Conservation (phyloP, 2,888 invertebrate species). For the Bombyx huttoni region DNA sequence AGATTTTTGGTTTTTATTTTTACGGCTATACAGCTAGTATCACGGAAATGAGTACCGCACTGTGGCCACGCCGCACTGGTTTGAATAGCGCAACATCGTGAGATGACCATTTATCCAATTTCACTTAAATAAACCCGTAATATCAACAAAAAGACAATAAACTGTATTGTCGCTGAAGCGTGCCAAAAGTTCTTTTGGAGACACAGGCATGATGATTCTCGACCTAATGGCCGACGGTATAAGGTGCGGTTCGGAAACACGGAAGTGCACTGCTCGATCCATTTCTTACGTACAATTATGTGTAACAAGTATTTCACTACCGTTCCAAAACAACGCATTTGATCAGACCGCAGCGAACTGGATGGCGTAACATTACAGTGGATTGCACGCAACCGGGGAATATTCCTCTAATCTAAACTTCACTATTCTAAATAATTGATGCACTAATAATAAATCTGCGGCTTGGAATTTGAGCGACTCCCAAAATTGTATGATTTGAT, state of each 20-base stretch:
- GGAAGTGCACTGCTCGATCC: constrained; percentile 17
- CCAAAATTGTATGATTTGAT: no score
- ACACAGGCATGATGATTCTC: constrained; percentile 19
- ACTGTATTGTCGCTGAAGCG: constrained; percentile 35
- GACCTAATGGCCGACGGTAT: constrained; percentile 23
- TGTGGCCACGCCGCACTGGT: constrained; percentile 36
- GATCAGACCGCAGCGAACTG: constrained; percentile 26
- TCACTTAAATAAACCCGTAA: constrained; percentile 69
- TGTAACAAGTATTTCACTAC: constrained; percentile 51
- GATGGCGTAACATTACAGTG: constrained; percentile 40
- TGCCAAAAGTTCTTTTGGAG: constrained; percentile 25
- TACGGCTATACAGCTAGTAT: constrained; percentile 28
- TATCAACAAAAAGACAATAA: constrained; percentile 62
- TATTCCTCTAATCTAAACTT: no score
- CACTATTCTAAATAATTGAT: no score
- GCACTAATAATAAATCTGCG: no score
- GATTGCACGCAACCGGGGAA: constrained; percentile 13
- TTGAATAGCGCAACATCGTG: constrained; percentile 58
- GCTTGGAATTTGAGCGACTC: no score
- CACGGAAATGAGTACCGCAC: constrained; percentile 31
- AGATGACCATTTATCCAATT: constrained; percentile 71
- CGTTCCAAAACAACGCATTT: constrained; percentile 50
- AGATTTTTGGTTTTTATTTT: constrained; percentile 33
- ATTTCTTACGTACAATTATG: constrained; percentile 33
- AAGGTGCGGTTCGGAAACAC: constrained; percentile 25